phyloP scores from a whole-genome alignment of 2,113 vertebrate genomes.

The Rhinoderma darwinii region DNA sequence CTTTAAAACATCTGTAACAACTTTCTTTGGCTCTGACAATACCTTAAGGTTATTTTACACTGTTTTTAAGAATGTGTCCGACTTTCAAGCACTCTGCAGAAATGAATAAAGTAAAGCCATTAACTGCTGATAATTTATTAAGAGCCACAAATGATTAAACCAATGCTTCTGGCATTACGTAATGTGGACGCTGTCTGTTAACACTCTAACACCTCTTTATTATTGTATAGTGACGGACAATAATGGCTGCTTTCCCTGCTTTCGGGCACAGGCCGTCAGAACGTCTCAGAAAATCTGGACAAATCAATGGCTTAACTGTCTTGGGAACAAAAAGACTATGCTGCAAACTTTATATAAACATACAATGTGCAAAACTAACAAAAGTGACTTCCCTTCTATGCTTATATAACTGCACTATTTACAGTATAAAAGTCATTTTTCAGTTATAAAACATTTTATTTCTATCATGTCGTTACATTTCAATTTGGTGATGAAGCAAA shows the following conservation, averaged over 20 bases:
- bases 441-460: not conserved
- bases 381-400: not conserved
- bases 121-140: slow-evolving; percentile 5
- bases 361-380: not conserved
- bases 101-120: slow-evolving; percentile 32
- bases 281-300: not conserved
- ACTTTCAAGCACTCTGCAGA: slow-evolving; percentile 6
- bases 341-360: not conserved
- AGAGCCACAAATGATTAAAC: not conserved
- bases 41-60: not conserved
- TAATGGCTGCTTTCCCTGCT: slow-evolving; percentile 22
- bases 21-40: not conserved
- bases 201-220: slow-evolving; percentile 28
- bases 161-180: slow-evolving; percentile 47
- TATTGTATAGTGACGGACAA: slow-evolving; percentile 37
- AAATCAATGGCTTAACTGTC: slow-evolving; percentile 18
- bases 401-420: not conserved
- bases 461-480: not conserved
- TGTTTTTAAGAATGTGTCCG: not conserved
- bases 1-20: not conserved
- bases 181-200: slow-evolving; percentile 46
- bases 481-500: not conserved
- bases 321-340: slow-evolving; percentile 18
- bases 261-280: not conserved
- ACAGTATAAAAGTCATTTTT: not conserved